These are phyloP conservation scores for Petaurus breviceps DNA, from an alignment of 2,113 vertebrate species.

Conservation along the genomic window DNA sequence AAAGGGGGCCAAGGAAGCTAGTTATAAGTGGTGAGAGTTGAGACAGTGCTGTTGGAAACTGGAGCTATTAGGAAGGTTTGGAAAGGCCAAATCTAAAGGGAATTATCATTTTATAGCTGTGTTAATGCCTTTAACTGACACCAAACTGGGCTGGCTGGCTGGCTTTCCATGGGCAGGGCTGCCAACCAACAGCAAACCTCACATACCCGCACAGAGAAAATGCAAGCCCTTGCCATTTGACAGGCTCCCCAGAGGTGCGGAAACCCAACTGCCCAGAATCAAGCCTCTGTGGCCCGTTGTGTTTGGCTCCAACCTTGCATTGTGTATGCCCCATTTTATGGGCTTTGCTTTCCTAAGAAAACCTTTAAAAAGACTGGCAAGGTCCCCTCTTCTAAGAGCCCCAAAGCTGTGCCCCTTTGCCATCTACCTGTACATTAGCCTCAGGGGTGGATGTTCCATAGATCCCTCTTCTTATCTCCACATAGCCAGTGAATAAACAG, in stretches of 20 bases:
- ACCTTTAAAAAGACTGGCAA: constrained; percentile 16
- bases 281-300: constrained; percentile 56
- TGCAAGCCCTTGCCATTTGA: constrained; percentile 65
- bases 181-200: neutral
- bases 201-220: constrained; percentile 63
- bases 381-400: constrained; percentile 32
- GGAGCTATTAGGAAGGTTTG: neutral
- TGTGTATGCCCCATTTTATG: constrained; percentile 64
- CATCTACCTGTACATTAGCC: neutral
- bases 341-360: constrained; percentile 45
- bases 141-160: constrained; percentile 67
- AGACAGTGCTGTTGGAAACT: neutral
- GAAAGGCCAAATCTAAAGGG: constrained; percentile 66
- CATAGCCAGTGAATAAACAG: neutral
- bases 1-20: neutral
- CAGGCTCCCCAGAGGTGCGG: constrained; percentile 72
- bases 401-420: neutral
- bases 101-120: constrained; percentile 76
- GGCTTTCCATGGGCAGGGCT: constrained; percentile 37
- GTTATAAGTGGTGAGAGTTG: neutral
- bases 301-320: constrained; percentile 65
- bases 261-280: constrained; percentile 73
- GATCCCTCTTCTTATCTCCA: neutral
- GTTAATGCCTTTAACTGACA: constrained; percentile 73
- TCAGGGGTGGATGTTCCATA: neutral